Evolutionary conservation across 2,888 invertebrate species (phyloP).

Genomic region (Spicauda simplicius): DNA sequence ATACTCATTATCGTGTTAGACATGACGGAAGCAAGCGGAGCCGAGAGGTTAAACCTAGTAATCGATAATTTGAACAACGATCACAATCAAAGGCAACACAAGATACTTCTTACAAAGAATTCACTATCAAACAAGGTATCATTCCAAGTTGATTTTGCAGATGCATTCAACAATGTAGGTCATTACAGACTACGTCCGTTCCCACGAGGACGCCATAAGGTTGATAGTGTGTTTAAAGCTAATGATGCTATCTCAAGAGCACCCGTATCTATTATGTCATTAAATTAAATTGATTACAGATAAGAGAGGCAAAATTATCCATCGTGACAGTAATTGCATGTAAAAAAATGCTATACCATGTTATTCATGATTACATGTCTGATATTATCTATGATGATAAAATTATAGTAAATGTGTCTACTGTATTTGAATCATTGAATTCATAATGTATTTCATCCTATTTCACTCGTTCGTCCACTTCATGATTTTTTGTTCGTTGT

Average conservation of each 20-base stretch:
- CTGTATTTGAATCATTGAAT: too few species aligned
- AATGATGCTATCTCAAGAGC: constrained; percentile 15
- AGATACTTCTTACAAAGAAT: not conserved
- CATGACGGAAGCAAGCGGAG: too few species aligned
- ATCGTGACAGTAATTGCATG: constrained; percentile 7
- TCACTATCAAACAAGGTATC: not conserved
- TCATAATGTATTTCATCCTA: too few species aligned
- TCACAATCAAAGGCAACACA: too few species aligned
- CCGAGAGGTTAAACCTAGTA: too few species aligned
- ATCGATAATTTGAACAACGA: too few species aligned
- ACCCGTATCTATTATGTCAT: constrained; percentile 26
- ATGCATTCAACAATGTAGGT: not conserved
- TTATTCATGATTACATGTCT: constrained; percentile 4
- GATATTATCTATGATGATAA: constrained; percentile 1
- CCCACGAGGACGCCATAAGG: constrained; percentile 14
- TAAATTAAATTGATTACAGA: constrained; percentile 21
- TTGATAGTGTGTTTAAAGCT: constrained; percentile 1
- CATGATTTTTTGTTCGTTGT: too few species aligned
- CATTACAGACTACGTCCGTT: constrained; percentile 1
- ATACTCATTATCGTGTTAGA: too few species aligned
- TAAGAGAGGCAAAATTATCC: constrained; percentile 15
- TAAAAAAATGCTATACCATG: not conserved
- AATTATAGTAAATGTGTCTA: not conserved
- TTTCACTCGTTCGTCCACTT: too few species aligned
- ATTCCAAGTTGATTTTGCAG: not conserved